Conservation (phyloP, 1,140 invertebrate species). For the Drosophila littoralis region DNA sequence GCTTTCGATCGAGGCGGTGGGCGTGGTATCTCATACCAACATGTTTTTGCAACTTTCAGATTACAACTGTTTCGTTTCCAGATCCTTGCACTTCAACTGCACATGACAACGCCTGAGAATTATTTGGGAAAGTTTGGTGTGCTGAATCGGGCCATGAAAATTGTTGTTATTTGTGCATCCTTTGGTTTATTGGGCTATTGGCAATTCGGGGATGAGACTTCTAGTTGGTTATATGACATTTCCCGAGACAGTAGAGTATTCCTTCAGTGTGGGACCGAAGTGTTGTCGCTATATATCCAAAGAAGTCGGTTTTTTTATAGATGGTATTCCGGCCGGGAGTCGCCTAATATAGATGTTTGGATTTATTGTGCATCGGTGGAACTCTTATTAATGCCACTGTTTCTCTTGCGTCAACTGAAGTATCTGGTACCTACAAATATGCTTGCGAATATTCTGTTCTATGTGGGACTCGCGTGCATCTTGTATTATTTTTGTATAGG, state of each 20-base stretch:
- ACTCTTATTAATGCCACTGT: conserved; percentile 5
- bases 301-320: conserved; percentile 19
- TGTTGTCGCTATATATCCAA: conserved; percentile 26
- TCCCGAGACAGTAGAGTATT: conserved; percentile 34
- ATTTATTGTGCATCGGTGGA: conserved; percentile 27
- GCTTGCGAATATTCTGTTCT: conserved; percentile 25
- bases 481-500: no score
- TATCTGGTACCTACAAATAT: conserved; percentile 50
- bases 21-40: conserved; percentile 41
- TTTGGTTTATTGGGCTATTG: conserved; percentile 64
- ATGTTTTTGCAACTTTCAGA: no score
- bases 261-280: conserved; percentile 38
- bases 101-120: no score
- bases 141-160: conserved; percentile 55
- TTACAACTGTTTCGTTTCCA: neutral
- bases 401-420: conserved; percentile 43
- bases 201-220: conserved; percentile 44
- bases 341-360: neutral
- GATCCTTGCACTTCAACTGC: no score
- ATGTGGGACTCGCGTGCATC: neutral
- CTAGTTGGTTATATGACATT: conserved; percentile 31
- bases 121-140: conserved; percentile 55
- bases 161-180: conserved; percentile 31
- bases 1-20: conserved; percentile 50
- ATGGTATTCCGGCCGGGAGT: conserved; percentile 6